These are phyloP conservation scores for Rhincodon typus DNA, from an alignment of 2,797 vertebrate species.

Conservation along the genomic window DNA sequence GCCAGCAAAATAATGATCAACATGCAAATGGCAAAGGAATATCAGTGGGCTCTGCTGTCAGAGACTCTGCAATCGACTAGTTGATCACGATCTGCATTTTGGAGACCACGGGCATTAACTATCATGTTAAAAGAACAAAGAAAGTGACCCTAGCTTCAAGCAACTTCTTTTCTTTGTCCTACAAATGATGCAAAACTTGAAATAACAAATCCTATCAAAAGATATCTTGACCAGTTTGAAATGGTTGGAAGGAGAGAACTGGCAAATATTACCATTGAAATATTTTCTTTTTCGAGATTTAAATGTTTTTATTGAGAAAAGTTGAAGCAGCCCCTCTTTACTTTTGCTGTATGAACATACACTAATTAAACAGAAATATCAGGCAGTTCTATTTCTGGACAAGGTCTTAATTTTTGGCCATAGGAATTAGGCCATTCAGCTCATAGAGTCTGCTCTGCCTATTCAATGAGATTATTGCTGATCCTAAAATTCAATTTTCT, in stretches of 20 bases:
- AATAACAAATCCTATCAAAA: neutral
- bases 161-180: neutral
- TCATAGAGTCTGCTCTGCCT: too few relatives aligned
- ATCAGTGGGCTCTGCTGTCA: too few relatives aligned
- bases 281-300: neutral
- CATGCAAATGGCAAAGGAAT: too few relatives aligned
- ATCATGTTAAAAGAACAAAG: too few relatives aligned
- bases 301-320: neutral
- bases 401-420: neutral
- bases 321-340: neutral
- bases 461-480: too few relatives aligned
- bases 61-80: too few relatives aligned
- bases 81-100: too few relatives aligned
- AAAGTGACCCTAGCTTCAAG: neutral
- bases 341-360: neutral
- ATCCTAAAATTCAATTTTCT: too few relatives aligned
- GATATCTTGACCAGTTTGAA: neutral
- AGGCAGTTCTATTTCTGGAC: neutral
- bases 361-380: neutral
- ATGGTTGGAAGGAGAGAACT: neutral
- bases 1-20: too few relatives aligned
- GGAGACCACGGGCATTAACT: too few relatives aligned
- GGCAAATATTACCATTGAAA: neutral
- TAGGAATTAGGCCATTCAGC: too few relatives aligned
- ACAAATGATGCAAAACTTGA: neutral